Conservation (phyloP, 1,140 invertebrate species). For the Drosophila virilis region DNA sequence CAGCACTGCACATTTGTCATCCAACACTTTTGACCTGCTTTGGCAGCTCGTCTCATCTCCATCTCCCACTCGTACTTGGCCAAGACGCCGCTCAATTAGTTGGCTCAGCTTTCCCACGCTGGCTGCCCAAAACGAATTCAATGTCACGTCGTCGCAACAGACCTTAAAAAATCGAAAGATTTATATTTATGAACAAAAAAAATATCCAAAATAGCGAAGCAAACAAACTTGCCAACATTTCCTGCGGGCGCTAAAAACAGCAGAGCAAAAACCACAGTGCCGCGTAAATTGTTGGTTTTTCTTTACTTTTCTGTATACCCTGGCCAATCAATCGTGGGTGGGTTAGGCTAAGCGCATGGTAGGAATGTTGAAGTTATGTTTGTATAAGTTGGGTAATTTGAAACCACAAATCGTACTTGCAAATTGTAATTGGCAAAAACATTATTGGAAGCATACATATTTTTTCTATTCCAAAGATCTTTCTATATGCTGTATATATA, state of each 20-base stretch:
- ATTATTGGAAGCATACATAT: no score
- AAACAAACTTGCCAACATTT: conserved; percentile 5
- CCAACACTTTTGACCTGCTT: conserved; percentile 51
- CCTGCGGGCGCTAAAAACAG: conserved; percentile 36
- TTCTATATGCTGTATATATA: no score
- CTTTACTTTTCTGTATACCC: neutral
- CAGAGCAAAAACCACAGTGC: conserved; percentile 5
- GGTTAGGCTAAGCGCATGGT: neutral
- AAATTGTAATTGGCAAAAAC: no score
- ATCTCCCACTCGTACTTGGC: neutral
- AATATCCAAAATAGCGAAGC: conserved; percentile 12
- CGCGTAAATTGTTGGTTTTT: conserved; percentile 10
- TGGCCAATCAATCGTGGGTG: neutral
- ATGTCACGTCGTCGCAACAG: conserved; percentile 33
- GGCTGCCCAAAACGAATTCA: conserved; percentile 39
- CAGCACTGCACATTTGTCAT: conserved; percentile 35
- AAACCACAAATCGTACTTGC: no score
- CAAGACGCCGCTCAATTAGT: conserved; percentile 22
- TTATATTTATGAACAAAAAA: neutral
- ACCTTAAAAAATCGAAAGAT: conserved; percentile 2
- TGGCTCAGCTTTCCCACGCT: conserved; percentile 35
- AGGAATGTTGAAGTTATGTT: no score
- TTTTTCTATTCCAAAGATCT: no score
- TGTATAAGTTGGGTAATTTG: no score
- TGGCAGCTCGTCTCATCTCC: conserved; percentile 5